A percentile compares a stretch with the other conserved stretches of the same genome.
Conservation (phyloP, 2,888 invertebrate species). For the Schizaphis graminum region DNA sequence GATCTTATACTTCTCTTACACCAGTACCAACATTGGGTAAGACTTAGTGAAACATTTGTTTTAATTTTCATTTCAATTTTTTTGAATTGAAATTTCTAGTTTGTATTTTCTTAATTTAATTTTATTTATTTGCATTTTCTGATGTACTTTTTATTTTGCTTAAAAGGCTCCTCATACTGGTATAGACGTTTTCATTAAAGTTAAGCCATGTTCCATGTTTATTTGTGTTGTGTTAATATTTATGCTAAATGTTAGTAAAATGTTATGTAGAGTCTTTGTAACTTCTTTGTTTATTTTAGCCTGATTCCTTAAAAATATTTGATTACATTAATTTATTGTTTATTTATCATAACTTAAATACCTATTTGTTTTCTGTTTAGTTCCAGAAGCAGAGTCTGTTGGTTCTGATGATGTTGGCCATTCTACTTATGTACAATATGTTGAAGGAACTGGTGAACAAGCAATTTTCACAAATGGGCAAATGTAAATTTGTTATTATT, state of each 20-base stretch:
- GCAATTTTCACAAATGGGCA: slow-evolving; percentile 77
- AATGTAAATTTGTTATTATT: slow-evolving; percentile 72
- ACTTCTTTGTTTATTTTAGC: slow-evolving; percentile 7
- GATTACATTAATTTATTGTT: background rate
- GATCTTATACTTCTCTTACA: slow-evolving; percentile 75
- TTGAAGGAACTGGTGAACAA: slow-evolving; percentile 75
- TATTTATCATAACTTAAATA: slow-evolving; percentile 13
- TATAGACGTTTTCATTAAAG: background rate
- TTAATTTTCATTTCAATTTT: slow-evolving; percentile 21
- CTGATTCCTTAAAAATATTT: background rate
- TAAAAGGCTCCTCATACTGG: slow-evolving; percentile 12
- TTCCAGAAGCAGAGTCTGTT: slow-evolving; percentile 73
- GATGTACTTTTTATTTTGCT: slow-evolving; percentile 25
- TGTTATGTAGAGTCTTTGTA: background rate
- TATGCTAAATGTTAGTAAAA: background rate
- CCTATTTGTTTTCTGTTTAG: slow-evolving; percentile 69
- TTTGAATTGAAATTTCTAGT: slow-evolving; percentile 12
- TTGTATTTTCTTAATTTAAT: slow-evolving; percentile 1
- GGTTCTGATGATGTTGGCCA: slow-evolving; percentile 75
- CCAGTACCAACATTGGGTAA: slow-evolving; percentile 70
- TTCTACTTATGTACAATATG: slow-evolving; percentile 77
- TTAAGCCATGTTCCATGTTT: background rate
- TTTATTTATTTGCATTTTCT: background rate
- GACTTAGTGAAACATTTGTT: slow-evolving; percentile 58
- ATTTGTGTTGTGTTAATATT: background rate